Evolutionary conservation across 2,797 vertebrate species (phyloP).

Genomic region (Typhlichthys subterraneus): DNA sequence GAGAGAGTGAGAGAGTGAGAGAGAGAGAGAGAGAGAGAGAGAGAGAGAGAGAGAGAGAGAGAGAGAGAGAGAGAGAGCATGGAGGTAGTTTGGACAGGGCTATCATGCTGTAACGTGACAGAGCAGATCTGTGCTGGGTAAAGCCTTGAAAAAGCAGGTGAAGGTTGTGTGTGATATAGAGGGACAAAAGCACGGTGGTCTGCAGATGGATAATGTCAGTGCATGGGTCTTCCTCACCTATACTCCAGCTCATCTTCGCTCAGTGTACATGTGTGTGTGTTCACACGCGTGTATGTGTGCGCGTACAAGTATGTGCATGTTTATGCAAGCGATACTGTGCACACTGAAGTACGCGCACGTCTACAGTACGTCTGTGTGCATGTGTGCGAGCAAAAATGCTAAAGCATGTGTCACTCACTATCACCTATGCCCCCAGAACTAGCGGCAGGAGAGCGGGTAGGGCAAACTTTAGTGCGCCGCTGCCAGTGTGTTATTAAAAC

Average conservation of each 20-base stretch:
- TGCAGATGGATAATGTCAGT: slow-evolving; percentile 51
- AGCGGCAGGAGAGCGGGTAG: slow-evolving; percentile 50
- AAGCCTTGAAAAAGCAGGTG: slow-evolving; percentile 28
- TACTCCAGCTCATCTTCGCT: slow-evolving; percentile 52
- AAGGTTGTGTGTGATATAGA: slow-evolving; percentile 44
- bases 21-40: background rate
- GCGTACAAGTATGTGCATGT: background rate
- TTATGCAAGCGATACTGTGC: background rate
- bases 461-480: slow-evolving; percentile 61
- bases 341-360: too few species aligned
- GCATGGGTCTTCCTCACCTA: slow-evolving; percentile 41
- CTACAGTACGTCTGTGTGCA: background rate
- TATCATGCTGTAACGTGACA: background rate
- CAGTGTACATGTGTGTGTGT: background rate
- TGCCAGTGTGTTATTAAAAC: slow-evolving; percentile 78
- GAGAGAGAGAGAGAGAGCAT: background rate
- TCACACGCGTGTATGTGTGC: background rate
- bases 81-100: slow-evolving; percentile 14
- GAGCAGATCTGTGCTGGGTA: slow-evolving; percentile 1
- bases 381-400: background rate
- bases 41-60: background rate
- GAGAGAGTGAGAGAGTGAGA: too few species aligned
- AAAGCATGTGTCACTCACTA: background rate
- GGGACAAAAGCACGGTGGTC: slow-evolving; percentile 25
- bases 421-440: slow-evolving; percentile 61